These are phyloP conservation scores for Amphiprion percula DNA, from an alignment of 2,113 vertebrate genomes.

Conservation along the genomic window DNA sequence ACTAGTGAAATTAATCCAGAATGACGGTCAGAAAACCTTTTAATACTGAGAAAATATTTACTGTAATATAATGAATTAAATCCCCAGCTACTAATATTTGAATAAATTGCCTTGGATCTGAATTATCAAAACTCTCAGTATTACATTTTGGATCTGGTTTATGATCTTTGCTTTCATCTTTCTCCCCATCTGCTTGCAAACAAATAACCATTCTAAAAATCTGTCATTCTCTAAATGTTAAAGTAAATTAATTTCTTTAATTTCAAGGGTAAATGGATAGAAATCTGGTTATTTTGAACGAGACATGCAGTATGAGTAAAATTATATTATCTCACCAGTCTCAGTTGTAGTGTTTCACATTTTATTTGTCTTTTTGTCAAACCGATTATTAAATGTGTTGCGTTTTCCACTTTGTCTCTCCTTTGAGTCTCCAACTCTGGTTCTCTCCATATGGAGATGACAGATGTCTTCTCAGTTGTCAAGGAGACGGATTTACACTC, in stretches of 20 bases:
- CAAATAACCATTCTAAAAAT: no score
- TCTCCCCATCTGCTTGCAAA: no score
- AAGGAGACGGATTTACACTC: conserved; percentile 59
- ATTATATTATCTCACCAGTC: not conserved
- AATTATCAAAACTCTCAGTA: no score
- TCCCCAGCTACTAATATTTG: not conserved
- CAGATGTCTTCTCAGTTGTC: conserved; percentile 74
- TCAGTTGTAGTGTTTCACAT: not conserved
- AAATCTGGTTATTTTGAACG: not conserved
- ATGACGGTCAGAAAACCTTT: not conserved
- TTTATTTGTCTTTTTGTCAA: conserved; percentile 17
- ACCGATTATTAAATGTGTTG: conserved; percentile 12
- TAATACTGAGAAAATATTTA: not conserved
- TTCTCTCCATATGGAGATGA: conserved; percentile 72
- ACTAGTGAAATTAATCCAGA: conserved; percentile 6
- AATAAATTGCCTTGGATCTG: not conserved
- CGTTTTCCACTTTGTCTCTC: not conserved
- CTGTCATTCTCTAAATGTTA: no score
- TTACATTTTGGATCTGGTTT: not conserved
- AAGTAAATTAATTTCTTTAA: not conserved
- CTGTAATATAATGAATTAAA: not conserved
- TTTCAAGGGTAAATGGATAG: not conserved
- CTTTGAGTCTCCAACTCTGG: conserved; percentile 35
- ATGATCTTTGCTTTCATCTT: no score
- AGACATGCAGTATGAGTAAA: not conserved